Base-by-base conservation (phyloP, 2,888 invertebrate genomes). In the Fragum whitleyi region DNA sequence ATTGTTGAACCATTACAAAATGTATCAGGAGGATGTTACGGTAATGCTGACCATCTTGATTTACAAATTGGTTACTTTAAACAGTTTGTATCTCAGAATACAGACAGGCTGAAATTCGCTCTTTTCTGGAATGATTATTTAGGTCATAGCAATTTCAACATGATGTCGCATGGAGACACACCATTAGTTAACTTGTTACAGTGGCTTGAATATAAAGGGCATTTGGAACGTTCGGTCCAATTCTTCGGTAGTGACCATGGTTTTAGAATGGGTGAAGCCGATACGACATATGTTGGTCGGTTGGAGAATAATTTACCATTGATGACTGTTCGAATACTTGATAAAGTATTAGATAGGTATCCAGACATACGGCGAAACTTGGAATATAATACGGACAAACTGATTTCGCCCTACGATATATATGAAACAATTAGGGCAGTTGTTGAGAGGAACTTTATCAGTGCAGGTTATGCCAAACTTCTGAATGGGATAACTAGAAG, bases 301-400 rank as follows among this genome's bases (percentile, higher is more conserved):
- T 95, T 98, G 92, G 98, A 98, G 93, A 98, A 97, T 92, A 96
- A 97, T 62, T 95, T 98, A 76, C 98, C 98, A 0, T 96, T 97
- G 85, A 95, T 97, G 32, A 96, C 96, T 88, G 94, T 97, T 0
- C 92, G 96, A 7, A 93, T 97, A 79, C 98, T 98, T 0, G 92
- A 95, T 16, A 96, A 96, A 95, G 97, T 97, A 94, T 95, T 94
- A 83, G 91, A 95, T 14, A 95, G 95, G 72, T 96, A 96, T 93
- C 95, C 95, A 0, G 85, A 94, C 14, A 96, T 96, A 0, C 95
- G 96, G 84, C 91, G 94, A 0, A 97, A 96, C 93, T 93, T 98
- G 55, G 94, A 94, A 81, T 92, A 91, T 51, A 98, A 98, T 92
- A 94, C 95, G 0, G 81, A 89, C 21, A 87, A 96, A 71, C 95